A percentile compares a stretch with the other conserved stretches of the same genome.
Evolutionary conservation across 64 coral and sea anemone genomes (phyloP).

Genomic region (Pachyseris speciosa): DNA sequence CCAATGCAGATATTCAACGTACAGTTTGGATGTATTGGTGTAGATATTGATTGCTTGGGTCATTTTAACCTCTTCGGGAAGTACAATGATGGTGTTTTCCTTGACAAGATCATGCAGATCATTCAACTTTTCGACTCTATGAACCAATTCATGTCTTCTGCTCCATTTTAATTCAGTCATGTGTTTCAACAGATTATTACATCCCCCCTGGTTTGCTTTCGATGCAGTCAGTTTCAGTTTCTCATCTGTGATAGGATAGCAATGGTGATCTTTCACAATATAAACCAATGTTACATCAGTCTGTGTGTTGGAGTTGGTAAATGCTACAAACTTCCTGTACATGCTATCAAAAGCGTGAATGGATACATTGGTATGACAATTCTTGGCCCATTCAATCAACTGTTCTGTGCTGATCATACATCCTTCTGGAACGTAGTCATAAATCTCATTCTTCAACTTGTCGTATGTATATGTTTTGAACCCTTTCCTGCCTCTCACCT

Average conservation of each 20-base stretch:
- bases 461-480: slow-evolving; percentile 52
- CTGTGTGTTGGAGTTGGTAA: no score
- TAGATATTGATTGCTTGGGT: not conserved
- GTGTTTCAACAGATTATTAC: not conserved
- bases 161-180: slow-evolving; percentile 41
- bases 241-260: slow-evolving; percentile 4
- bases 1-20: slow-evolving; percentile 16
- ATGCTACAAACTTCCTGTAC: no score
- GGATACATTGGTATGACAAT: no score
- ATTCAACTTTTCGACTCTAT: not conserved
- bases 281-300: no score
- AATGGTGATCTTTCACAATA: not conserved
- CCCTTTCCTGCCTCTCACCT: not conserved
- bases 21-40: not conserved
- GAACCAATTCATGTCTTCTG: not conserved
- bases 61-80: not conserved
- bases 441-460: slow-evolving; percentile 30
- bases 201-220: slow-evolving; percentile 29
- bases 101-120: not conserved
- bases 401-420: slow-evolving; percentile 48
- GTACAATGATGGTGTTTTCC: not conserved
- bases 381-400: no score
- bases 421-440: not conserved
- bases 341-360: no score
- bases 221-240: not conserved